phyloP scores from a whole-genome alignment of 2,888 invertebrate genomes.

The Dolichomitus sp. region DNA sequence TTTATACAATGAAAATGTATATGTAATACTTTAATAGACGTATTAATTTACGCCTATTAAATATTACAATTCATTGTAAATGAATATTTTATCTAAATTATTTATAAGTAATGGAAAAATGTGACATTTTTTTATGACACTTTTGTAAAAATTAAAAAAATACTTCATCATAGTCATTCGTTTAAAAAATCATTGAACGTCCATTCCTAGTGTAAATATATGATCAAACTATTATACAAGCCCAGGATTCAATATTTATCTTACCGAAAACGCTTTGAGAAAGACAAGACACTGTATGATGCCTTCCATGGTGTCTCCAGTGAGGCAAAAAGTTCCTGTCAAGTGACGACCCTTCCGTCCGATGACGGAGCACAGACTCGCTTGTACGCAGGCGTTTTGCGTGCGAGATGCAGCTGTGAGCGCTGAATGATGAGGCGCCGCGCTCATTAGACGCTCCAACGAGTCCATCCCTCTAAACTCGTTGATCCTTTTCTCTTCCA shows the following conservation, averaged over 20 bases:
- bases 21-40: too few species aligned
- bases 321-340: conserved; percentile 95
- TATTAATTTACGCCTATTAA: too few species aligned
- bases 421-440: conserved; percentile 90
- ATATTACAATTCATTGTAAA: too few species aligned
- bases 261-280: conserved; percentile 97
- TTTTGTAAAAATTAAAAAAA: too few species aligned
- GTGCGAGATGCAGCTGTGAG: conserved; percentile 88
- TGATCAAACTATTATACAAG: not conserved
- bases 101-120: too few species aligned
- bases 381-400: conserved; percentile 92
- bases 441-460: conserved; percentile 92
- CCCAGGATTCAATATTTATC: conserved; percentile 78
- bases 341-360: conserved; percentile 94
- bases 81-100: too few species aligned
- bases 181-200: too few species aligned
- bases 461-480: conserved; percentile 90
- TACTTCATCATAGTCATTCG: too few species aligned
- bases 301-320: conserved; percentile 97
- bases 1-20: too few species aligned
- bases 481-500: conserved; percentile 60
- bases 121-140: too few species aligned
- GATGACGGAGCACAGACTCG: conserved; percentile 91
- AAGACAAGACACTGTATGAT: conserved; percentile 97
- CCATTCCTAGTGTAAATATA: not conserved